Evolutionary conservation across 2,113 vertebrate species (phyloP).

Genomic region (Anser brachyrhynchus): DNA sequence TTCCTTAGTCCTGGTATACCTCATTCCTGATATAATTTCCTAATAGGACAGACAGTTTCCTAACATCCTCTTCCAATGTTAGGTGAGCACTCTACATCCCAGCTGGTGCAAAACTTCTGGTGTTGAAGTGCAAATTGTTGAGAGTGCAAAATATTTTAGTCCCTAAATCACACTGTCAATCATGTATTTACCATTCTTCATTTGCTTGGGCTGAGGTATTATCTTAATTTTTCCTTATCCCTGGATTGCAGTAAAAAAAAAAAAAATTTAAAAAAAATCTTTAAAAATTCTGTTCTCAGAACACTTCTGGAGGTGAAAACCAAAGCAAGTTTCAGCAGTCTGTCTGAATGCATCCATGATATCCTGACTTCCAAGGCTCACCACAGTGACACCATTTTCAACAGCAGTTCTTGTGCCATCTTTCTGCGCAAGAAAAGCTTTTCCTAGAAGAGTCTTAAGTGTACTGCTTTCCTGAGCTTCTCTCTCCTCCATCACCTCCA

Average conservation of each 20-base stretch:
- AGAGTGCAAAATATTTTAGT: background rate
- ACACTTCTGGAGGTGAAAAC: background rate
- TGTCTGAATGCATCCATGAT: background rate
- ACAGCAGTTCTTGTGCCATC: background rate
- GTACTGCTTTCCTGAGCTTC: background rate
- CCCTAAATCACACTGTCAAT: background rate
- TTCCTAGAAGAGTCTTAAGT: background rate
- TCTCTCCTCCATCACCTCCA: background rate
- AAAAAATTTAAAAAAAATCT: background rate
- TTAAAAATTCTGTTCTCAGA: background rate
- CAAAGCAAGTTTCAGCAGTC: background rate
- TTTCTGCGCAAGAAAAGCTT: background rate
- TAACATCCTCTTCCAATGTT: background rate
- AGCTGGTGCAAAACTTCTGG: background rate
- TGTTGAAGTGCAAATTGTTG: background rate
- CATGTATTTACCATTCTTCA: background rate
- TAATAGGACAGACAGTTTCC: background rate
- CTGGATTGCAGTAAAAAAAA: background rate
- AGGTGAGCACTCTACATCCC: background rate
- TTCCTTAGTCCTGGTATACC: background rate
- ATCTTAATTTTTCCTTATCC: background rate
- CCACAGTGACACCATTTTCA: background rate
- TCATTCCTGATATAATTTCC: constrained; percentile 14
- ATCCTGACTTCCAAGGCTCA: background rate
- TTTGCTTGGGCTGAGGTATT: background rate